phyloP scores from a whole-genome alignment of 2,113 vertebrate species.

The Saccopteryx leptura region DNA sequence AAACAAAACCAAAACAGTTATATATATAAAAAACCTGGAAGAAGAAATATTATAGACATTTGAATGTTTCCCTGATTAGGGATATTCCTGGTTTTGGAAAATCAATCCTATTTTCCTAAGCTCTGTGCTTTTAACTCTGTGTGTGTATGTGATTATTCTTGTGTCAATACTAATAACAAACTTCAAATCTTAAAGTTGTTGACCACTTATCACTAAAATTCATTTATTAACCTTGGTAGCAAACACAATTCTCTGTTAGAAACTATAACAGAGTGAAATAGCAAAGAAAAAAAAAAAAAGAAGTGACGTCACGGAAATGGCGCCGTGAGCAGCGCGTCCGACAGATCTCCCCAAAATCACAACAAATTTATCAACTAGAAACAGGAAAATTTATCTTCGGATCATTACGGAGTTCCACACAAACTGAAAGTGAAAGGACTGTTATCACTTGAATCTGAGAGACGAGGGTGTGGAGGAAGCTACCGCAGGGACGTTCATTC shows the following conservation, averaged over 20 bases:
- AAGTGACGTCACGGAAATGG: too few relatives aligned
- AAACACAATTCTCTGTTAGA: slow-evolving; percentile 58
- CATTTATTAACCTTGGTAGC: background rate
- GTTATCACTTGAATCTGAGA: too few relatives aligned
- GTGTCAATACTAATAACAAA: slow-evolving; percentile 2
- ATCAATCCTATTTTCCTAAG: background rate
- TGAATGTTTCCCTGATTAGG: background rate
- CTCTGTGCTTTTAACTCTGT: background rate
- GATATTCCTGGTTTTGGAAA: slow-evolving; percentile 36
- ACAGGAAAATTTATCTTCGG: too few relatives aligned
- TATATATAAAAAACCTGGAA: background rate
- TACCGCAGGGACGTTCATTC: too few relatives aligned
- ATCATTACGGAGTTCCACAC: too few relatives aligned
- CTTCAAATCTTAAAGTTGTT: background rate
- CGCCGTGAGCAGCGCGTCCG: too few relatives aligned
- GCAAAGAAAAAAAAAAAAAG: slow-evolving; percentile 55
- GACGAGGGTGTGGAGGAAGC: too few relatives aligned
- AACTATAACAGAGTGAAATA: slow-evolving; percentile 55
- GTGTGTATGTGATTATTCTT: background rate
- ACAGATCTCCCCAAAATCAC: too few relatives aligned
- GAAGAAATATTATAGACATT: background rate
- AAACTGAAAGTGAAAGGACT: too few relatives aligned
- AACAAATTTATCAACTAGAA: too few relatives aligned
- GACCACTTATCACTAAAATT: slow-evolving; percentile 51
- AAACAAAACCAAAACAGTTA: background rate